Base-by-base conservation (phyloP, 2,797 vertebrate genomes). In the Alectoris magna region DNA sequence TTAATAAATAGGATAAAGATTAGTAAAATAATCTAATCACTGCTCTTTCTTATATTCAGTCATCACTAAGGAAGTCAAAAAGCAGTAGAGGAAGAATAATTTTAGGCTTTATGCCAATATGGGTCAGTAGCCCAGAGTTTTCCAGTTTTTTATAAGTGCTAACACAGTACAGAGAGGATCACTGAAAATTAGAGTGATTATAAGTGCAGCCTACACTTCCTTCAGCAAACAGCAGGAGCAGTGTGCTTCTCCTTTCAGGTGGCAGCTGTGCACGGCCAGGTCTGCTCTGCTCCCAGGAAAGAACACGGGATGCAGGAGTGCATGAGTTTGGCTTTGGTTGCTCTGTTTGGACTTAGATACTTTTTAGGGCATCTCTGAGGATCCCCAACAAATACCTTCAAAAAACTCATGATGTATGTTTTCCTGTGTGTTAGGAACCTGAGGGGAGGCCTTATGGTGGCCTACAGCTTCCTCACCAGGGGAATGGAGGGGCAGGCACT, bases 21-120 rank as follows among this genome's bases (percentile, higher is more conserved):
- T 94, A 93, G 81, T 88, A 88, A 95, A 95, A 94, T 95, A 91
- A 94, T 94, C 68, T 95, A 81, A 94, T 93, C 87, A n/a, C 58
- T 71, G 23, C 58, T 88, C 60, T 75, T 31, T 83, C 69, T 69
- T 88, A 56, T 74, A 93, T 93, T 92, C 69, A 92, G 76, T 88
- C 64, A 46, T 55, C 79, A 48, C 44, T 55, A n/a, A 46, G 24
- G 49, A 72, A 69, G 26, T 64, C 84, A 90, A 78, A 81, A 74
- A 90, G 60, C 39, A 79, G 60, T 43, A 91, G 70, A 82, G 29
- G 63, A 79, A 93, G 81, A 95, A 78, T 94, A 87, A 82, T 94
- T 85, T 89, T 60, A 49, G 27, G 39, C 36, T 95, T 87, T 89
- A 75, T 75, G 73, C 48, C 91, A 77, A 91, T 92, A 91, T 88